Evolutionary conservation across 2,888 invertebrate species (phyloP).

Genomic region (Dasysyrphus albostriatus): DNA sequence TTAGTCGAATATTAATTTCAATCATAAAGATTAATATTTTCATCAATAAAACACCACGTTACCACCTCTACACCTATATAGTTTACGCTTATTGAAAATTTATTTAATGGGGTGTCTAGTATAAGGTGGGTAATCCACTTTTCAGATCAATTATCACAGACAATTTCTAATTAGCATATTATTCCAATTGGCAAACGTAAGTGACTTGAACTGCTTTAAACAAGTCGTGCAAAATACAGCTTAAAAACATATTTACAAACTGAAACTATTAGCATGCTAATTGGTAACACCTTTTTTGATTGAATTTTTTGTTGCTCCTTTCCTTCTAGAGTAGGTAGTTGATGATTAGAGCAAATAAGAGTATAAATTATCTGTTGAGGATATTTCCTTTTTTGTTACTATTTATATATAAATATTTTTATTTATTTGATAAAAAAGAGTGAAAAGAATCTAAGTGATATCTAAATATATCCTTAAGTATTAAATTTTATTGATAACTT

Average conservation of each 20-base stretch:
- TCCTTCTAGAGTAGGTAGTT: not conserved
- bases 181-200: constrained; percentile 32
- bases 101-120: constrained; percentile 6
- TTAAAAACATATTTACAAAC: not conserved
- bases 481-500: too few relatives aligned
- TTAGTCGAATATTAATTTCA: constrained; percentile 11
- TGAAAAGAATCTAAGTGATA: too few relatives aligned
- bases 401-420: too few relatives aligned
- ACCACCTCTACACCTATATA: too few relatives aligned
- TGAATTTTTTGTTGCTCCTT: not conserved
- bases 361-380: not conserved
- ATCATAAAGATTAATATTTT: constrained; percentile 9
- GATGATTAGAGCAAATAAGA: not conserved
- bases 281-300: constrained; percentile 32
- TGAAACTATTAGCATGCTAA: constrained; percentile 27
- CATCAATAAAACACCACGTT: constrained; percentile 13
- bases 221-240: constrained; percentile 9
- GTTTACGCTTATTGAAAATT: constrained; percentile 1
- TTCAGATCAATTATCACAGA: constrained; percentile 46
- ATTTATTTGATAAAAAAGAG: too few relatives aligned
- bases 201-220: constrained; percentile 15
- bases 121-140: constrained; percentile 6
- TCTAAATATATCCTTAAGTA: too few relatives aligned
- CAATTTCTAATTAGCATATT: constrained; percentile 47
- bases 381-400: not conserved